Evolutionary conservation across 2,888 invertebrate species (phyloP), one percentile per base, ranked within the genome.

Genomic region (Peribatodes rhomboidaria): DNA sequence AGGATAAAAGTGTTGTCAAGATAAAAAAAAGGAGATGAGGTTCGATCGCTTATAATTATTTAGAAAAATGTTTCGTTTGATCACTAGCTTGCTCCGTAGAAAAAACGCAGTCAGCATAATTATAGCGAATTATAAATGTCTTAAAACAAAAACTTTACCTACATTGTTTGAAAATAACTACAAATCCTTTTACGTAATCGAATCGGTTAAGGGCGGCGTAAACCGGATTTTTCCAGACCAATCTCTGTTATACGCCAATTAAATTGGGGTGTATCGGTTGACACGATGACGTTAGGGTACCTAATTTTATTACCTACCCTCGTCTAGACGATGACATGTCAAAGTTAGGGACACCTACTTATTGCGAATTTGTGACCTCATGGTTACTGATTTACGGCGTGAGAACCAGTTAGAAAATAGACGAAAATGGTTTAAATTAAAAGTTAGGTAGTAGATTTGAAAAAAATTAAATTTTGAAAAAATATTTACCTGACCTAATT

Each of bases 221-320:
- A 80, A 79, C 77, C 76, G 76, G 79, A 78, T 84, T 85, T 86
- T 81, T 77, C 70, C 73, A 77, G 76, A 76, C 77, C 80, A 79
- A 81, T 83, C 81, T 79, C 78, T 74, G 74, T 78, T 84, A 81
- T 76, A 78, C 74, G 76, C 69, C 81, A 82, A 67, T 68, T 68
- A 68, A 59, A 53, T 42, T 22, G 11, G 55, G 42, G 18, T 16
- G 44, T 62, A 63, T 63, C 65, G 65, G 59, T 63, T 62, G 61
- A 60, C 39, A 41, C 16, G 52, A 70, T 67, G 61, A 61, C 39
- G 46, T 69, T 69, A 70, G 49, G 55, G 54, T 39, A 68, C 70
- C 70, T 62, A 59, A 62, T 67, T 50, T 50, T 53, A 52, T 67
- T 52, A 55, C 46, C 46, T 60, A 62, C 59, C 59, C 55, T 62